Base-by-base conservation (phyloP, 2,113 vertebrate genomes). In the Psittacus erithacus region DNA sequence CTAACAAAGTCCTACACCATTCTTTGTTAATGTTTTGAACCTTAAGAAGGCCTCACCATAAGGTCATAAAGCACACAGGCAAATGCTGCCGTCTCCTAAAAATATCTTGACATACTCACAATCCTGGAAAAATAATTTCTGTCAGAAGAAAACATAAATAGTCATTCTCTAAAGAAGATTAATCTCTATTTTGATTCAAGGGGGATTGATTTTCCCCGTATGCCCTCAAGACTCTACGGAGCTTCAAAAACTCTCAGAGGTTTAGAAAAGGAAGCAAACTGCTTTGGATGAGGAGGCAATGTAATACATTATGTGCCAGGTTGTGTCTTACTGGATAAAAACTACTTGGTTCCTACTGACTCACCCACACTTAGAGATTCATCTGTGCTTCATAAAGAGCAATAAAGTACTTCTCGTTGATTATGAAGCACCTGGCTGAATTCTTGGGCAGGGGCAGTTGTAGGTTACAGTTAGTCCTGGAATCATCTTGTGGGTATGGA, bases 201-300 rank as follows among this genome's bases (percentile, higher is more conserved):
- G 41, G 75, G 47, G 23, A 91, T 50, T 29, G 19, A 47, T 78
- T 92, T 97, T 82, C 62, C 74, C 83, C 25, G 1, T 67, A 28
- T 60, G 17, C 16, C 38, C 95, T 83, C 88, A 96, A 96, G 88
- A 93, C 63, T 82, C 41, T 46, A 63, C 88, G 23, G 88, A 96
- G 93, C 88, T 95, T 96, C 91, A 84, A 94, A 93, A 97, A 64
- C 85, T 87, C 75, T 55, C 35, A 93, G 73, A 85, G 55, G 77
- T 95, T 73, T 17, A 47, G 43, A 79, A 84, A 44, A 93, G 63
- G 53, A 94, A 84, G 25, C 6, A 35, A 91, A 79, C 10, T 57
- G 13, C 29, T 86, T 44, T 77, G 82, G 38, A 81, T 77, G 29
- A 87, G 47, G 95, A 84, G 38, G 8, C 43, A 79, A 13, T 16